Base-by-base conservation (phyloP, 2,797 vertebrate genomes). In the Adrianichthys oophorus region DNA sequence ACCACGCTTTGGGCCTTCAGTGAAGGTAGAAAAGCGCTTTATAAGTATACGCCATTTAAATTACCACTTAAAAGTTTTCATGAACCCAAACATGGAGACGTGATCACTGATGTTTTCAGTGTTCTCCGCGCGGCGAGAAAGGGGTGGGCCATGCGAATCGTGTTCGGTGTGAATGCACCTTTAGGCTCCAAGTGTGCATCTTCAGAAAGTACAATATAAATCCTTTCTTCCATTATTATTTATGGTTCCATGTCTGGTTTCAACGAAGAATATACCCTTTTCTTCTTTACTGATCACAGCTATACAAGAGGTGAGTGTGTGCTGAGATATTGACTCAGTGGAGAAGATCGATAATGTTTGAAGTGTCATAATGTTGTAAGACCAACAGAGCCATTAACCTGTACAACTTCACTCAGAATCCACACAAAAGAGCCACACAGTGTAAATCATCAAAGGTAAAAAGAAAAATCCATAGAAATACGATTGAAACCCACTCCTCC, bases 321-420 rank as follows among this genome's bases (percentile, higher is more conserved):
- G 56, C 48, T 54, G 64, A 60, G 59, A 68, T 77, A 79, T 84
- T 41, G 77, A 80, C 32, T 69, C 61, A 60, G 49, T 12, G 56
- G 64, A 70, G 32, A 21, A 13, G 75, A 80, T 84, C 72, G 46
- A 89, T 84, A 60, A 44, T 64, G 51, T 78, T 51, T 78, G 61
- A 86, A 79, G 72, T 78, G 78, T 70, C 78, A 71, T 62, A 54
- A 67, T 53, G 41, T 70, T 72, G 63, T 62, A 15, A 64, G 65
- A 83, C 66, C 73, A 77, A 79, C 56, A 70, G 62, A 68, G 63
- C 75, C 70, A 78, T 83, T 83, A 76, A 86, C 80, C 69, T 79
- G 53, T 64, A 64, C 51, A 55, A 64, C 57, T 66, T 72, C 61
- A 41, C 19, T 48, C 57, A 68, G 68, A 48, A 50, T 58, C 62